Evolutionary conservation across 2,888 invertebrate species (phyloP).

Genomic region (Microctonus hyperodae): DNA sequence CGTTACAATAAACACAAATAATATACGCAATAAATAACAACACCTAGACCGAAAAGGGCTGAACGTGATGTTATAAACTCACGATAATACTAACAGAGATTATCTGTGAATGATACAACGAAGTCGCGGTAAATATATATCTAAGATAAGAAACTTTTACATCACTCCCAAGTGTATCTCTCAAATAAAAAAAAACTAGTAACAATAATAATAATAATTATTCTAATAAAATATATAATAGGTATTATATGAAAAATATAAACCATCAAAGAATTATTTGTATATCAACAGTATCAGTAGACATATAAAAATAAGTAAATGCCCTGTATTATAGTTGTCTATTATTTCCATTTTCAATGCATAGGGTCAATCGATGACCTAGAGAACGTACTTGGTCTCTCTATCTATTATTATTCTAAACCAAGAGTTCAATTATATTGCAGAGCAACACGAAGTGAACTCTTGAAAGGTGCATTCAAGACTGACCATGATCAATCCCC

Average conservation of each 20-base stretch:
- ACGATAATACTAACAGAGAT: constrained; percentile 28
- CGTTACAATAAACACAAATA: neutral
- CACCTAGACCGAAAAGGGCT: neutral
- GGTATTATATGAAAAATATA: neutral
- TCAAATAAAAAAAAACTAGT: neutral
- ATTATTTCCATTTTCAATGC: neutral
- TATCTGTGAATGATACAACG: constrained; percentile 21
- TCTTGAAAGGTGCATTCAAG: neutral
- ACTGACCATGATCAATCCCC: constrained; percentile 4
- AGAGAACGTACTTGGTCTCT: no score
- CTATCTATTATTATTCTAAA: no score
- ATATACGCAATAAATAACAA: neutral
- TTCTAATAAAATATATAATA: neutral
- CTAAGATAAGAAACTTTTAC: constrained; percentile 32
- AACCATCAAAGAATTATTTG: neutral
- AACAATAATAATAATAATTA: neutral
- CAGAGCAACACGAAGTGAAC: neutral
- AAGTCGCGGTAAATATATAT: constrained; percentile 24
- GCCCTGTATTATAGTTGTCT: neutral
- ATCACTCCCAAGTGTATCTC: constrained; percentile 7
- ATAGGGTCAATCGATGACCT: constrained; percentile 2
- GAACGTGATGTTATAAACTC: constrained; percentile 12
- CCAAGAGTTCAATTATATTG: no score
- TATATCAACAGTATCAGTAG: neutral
- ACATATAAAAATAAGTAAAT: neutral